These are phyloP conservation scores for Rhingia rostrata DNA, from an alignment of 2,888 invertebrate genomes.

Conservation along the genomic window DNA sequence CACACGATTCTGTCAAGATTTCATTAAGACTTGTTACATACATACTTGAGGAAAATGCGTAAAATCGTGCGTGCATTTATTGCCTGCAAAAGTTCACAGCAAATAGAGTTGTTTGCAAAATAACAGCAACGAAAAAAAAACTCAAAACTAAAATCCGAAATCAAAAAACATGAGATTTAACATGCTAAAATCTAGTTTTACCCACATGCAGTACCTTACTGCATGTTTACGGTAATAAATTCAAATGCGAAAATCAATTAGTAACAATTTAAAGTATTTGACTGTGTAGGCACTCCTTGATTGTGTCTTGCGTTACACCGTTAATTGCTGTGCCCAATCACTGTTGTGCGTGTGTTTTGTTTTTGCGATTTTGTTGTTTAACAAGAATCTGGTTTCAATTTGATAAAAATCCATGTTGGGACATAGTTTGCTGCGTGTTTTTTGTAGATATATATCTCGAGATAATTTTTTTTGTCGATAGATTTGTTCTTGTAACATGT, in stretches of 20 bases:
- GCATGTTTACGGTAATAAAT: conserved; percentile 40
- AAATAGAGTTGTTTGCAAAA: conserved; percentile 11
- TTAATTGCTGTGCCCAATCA: conserved; percentile 63
- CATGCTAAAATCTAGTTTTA: conserved; percentile 48
- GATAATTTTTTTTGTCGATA: conserved; percentile 2
- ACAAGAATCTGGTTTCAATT: conserved; percentile 53
- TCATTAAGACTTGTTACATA: not conserved
- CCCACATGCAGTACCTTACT: conserved; percentile 32
- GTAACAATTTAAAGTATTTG: conserved; percentile 66
- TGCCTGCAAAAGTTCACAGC: not conserved
- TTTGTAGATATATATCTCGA: conserved; percentile 30
- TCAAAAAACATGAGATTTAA: conserved; percentile 24
- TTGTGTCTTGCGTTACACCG: conserved; percentile 41
- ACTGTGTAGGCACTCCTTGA: conserved; percentile 63
- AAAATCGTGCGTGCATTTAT: not conserved
- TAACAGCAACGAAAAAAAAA: not conserved
- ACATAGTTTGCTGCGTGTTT: conserved; percentile 56
- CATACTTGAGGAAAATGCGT: not conserved
- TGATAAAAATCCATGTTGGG: conserved; percentile 57
- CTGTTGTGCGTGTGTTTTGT: conserved; percentile 19
- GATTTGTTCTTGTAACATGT: conserved; percentile 9
- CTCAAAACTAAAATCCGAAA: conserved; percentile 1
- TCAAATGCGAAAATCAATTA: conserved; percentile 66
- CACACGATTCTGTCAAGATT: not conserved
- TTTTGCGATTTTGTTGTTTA: not conserved